Evolutionary conservation across 2,113 vertebrate species (phyloP), one percentile per base, ranked within the genome.

Genomic region (Austrofundulus limnaeus): DNA sequence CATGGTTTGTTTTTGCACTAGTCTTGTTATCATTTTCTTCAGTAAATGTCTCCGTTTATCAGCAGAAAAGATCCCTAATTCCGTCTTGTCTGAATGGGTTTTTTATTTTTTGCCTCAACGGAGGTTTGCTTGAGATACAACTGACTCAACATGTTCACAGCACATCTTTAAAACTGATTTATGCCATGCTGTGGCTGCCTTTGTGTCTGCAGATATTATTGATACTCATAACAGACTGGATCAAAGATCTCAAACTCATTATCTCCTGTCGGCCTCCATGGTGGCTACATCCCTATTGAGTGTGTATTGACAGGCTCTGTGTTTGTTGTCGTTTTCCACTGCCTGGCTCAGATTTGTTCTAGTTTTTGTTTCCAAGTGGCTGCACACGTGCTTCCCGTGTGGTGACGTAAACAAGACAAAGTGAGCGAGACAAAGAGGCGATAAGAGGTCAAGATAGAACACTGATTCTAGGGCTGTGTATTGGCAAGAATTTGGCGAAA

Each of bases 351-450:
- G 82, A 85, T 87, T 81, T 81, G 84, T 75, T 87, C 85, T 73
- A 16, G 78, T 83, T 83, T 84, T 80, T 71, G 48, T 83, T 86
- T 87, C 73, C 80, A 77, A 81, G 69, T 51, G 84, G 69, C 70
- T 83, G 82, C 84, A 85, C 45, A 54, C 73, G 19, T 84, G 82
- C 72, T 74, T 77, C 80, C 80, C 85, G 84, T 87, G 85, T 87
- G 88, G 46, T 86, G 86, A 88, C 54, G 81, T 74, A 82, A 58
- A 77, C 23, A 2, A 74, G 56, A 61, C 51, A 48, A 59, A 50
- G 43, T 64, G 45, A 23, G 54, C 19, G 38, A 43, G 43, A 19
- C 34, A 31, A 28, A 21, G 15, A 2, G 25, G 55, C 56, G 65
- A 59, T 61, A 46, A 64, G 66, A 68, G 58, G 51, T 24, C 0